A percentile compares a stretch with the other conserved stretches of the same genome.
phyloP scores from a whole-genome alignment of 2,888 invertebrate genomes.

The Holacanthella duospinosa region DNA sequence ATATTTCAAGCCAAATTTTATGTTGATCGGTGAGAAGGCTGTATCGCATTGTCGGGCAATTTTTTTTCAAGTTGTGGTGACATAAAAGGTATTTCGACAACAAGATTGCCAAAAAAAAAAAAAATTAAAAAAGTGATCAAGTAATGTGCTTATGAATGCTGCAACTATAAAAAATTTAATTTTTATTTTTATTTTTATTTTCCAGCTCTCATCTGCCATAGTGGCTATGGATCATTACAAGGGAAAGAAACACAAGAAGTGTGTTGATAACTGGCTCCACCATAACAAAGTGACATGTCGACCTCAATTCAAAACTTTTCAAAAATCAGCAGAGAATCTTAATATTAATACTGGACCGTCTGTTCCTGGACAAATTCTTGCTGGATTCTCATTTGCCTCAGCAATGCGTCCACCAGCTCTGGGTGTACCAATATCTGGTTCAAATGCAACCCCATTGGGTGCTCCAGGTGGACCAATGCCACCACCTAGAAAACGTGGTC shows the following conservation, averaged over 20 bases:
- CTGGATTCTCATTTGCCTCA: not conserved
- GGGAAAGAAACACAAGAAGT: slow-evolving; percentile 28
- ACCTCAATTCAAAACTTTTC: no score
- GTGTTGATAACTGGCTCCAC: slow-evolving; percentile 23
- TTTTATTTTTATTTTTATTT: slow-evolving; percentile 8
- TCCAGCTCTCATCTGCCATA: slow-evolving; percentile 23
- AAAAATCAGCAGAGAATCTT: not conserved
- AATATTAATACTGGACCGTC: not conserved
- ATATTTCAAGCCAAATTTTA: not conserved
- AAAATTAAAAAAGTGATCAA: no score
- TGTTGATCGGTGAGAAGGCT: no score
- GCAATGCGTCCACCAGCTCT: not conserved
- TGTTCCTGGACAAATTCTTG: not conserved
- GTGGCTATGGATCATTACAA: slow-evolving; percentile 32
- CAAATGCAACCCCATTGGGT: not conserved
- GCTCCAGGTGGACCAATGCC: not conserved
- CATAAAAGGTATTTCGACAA: no score
- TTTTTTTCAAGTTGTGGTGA: no score
- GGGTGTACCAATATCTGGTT: not conserved
- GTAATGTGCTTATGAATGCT: no score
- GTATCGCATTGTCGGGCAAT: no score
- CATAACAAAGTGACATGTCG: not conserved
- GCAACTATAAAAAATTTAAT: not conserved
- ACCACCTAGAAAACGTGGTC: not conserved
- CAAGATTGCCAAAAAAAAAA: not conserved